Conservation (phyloP, 2,888 invertebrate genomes). For the Drosophila nr. perissopoda region DNA sequence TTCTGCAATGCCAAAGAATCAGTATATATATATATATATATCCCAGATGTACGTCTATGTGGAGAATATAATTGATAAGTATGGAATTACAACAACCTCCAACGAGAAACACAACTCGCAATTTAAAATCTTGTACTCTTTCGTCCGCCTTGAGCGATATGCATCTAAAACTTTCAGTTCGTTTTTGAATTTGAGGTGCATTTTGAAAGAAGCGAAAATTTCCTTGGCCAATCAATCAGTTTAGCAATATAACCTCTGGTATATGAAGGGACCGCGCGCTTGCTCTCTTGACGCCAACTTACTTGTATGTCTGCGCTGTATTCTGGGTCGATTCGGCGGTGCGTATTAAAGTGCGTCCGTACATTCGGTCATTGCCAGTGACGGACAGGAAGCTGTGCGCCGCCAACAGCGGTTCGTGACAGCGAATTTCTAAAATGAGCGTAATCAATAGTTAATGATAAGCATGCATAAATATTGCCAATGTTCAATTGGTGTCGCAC, state of each 20-base stretch:
- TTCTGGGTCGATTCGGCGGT: slow-evolving; percentile 89
- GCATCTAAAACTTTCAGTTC: too few species aligned
- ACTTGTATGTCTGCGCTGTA: slow-evolving; percentile 91
- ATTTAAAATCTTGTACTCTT: neutral
- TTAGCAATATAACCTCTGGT: neutral
- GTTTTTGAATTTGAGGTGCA: too few species aligned
- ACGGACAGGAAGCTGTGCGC: slow-evolving; percentile 94
- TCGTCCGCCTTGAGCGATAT: too few species aligned
- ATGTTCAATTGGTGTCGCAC: slow-evolving; percentile 44
- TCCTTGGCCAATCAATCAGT: neutral
- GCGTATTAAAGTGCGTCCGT: slow-evolving; percentile 92
- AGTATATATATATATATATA: neutral
- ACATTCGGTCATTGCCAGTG: slow-evolving; percentile 95
- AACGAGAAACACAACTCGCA: neutral
- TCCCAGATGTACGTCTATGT: neutral
- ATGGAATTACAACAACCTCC: neutral
- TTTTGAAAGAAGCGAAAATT: neutral
- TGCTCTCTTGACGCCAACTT: slow-evolving; percentile 22
- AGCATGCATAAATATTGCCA: neutral
- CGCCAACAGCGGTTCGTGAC: slow-evolving; percentile 92
- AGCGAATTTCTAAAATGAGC: slow-evolving; percentile 90
- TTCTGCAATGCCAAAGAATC: slow-evolving; percentile 80
- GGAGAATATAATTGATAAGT: neutral
- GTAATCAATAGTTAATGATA: neutral
- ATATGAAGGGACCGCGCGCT: neutral